Conservation (phyloP, 2,113 vertebrate genomes). For the Zingel zingel region DNA sequence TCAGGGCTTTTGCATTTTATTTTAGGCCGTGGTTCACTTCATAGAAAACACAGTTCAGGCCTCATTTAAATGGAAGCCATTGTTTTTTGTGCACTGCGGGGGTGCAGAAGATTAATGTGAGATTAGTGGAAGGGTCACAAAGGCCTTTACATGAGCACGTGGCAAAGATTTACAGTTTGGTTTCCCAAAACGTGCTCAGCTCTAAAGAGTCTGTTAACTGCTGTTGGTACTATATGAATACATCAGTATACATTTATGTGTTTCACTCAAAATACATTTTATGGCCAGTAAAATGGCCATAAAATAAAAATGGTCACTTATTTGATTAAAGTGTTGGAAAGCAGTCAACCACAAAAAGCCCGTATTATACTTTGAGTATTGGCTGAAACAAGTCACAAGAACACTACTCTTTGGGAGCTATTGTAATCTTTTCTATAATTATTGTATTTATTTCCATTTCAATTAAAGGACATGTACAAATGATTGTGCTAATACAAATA, state of each 20-base stretch:
- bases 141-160: conserved; percentile 30
- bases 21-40: conserved; percentile 44
- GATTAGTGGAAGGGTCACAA: conserved; percentile 42
- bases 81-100: conserved; percentile 18
- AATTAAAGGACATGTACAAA: background rate
- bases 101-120: conserved; percentile 37
- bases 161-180: conserved; percentile 33
- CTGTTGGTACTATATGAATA: background rate
- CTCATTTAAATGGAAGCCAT: conserved; percentile 36
- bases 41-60: conserved; percentile 11
- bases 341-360: background rate
- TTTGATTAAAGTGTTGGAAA: background rate
- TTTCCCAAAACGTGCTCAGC: background rate
- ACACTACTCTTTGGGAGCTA: background rate
- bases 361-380: background rate
- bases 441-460: background rate
- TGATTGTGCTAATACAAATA: background rate
- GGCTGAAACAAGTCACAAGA: background rate
- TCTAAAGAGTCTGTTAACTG: conserved; percentile 4
- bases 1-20: conserved; percentile 45
- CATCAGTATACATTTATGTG: background rate
- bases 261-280: background rate
- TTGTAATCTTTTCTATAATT: background rate
- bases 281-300: background rate
- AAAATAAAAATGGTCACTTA: too few species aligned